These are phyloP conservation scores for Otis tarda DNA, from an alignment of 2,113 vertebrate species.

Conservation along the genomic window DNA sequence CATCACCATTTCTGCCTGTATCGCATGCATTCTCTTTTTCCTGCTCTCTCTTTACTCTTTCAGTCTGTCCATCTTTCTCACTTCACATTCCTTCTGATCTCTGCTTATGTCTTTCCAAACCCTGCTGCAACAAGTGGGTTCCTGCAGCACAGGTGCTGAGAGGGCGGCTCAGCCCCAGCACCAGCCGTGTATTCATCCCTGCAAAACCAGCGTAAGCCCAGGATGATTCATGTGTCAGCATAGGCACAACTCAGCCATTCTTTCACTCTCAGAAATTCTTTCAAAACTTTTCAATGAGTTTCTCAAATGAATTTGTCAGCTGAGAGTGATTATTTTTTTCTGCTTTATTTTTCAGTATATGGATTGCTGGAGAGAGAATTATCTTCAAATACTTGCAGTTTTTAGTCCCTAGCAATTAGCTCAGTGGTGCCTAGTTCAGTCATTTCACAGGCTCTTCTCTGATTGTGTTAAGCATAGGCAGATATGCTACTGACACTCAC, in stretches of 20 bases:
- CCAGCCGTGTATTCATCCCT: not conserved
- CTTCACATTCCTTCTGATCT: not conserved
- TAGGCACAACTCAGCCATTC: not conserved
- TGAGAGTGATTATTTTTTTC: not conserved
- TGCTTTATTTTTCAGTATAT: not conserved
- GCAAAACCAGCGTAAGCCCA: not conserved
- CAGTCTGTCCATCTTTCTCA: not conserved
- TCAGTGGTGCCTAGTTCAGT: not conserved
- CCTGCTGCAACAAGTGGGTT: fast-evolving
- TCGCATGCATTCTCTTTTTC: not conserved
- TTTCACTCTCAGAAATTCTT: not conserved
- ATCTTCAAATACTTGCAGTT: not conserved
- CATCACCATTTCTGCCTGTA: not conserved
- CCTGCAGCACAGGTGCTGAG: not conserved
- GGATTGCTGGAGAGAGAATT: not conserved
- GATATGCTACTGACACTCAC: not conserved
- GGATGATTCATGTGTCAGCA: not conserved
- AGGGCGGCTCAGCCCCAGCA: not conserved
- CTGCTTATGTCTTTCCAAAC: not conserved
- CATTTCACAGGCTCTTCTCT: not conserved
- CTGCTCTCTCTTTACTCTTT: not conserved
- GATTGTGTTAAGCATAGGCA: not conserved
- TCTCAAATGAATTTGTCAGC: not conserved
- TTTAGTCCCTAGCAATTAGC: not conserved
- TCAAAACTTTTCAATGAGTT: not conserved